Evolutionary conservation across 2,113 vertebrate genomes (phyloP).

Genomic region (Notarius quadriscutis): DNA sequence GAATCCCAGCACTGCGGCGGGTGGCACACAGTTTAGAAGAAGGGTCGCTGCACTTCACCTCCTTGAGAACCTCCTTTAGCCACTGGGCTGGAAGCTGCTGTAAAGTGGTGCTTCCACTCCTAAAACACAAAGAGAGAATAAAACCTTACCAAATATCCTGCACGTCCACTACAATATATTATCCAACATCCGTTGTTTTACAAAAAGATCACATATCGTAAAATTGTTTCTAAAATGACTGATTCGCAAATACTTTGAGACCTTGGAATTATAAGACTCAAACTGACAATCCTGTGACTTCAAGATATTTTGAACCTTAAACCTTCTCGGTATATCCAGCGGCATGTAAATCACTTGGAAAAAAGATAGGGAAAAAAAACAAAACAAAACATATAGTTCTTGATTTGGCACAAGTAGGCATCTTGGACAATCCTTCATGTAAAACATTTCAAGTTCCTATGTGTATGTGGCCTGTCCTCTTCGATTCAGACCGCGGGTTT

Average conservation of each 20-base stretch:
- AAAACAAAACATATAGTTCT: background rate
- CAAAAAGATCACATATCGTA: background rate
- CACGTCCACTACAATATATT: background rate
- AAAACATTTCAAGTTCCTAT: background rate
- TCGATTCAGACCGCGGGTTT: background rate
- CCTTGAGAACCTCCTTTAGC: conserved; percentile 83
- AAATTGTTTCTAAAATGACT: background rate
- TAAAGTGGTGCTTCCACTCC: conserved; percentile 78
- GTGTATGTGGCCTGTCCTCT: background rate
- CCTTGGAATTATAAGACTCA: background rate
- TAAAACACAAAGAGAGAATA: conserved; percentile 48
- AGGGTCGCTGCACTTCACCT: conserved; percentile 87
- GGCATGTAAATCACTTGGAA: background rate
- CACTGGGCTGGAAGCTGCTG: conserved; percentile 84
- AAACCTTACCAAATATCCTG: background rate
- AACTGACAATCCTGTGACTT: background rate
- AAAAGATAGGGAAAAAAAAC: background rate
- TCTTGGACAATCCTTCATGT: background rate
- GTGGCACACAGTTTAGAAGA: conserved; percentile 93
- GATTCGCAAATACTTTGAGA: background rate
- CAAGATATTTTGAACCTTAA: background rate
- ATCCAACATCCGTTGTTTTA: background rate
- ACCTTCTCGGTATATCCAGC: background rate
- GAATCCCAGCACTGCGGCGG: conserved; percentile 92
- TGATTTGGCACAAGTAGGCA: background rate